Evolutionary conservation across 1,140 invertebrate species (phyloP).

Genomic region (Gonatopus flavifemur): DNA sequence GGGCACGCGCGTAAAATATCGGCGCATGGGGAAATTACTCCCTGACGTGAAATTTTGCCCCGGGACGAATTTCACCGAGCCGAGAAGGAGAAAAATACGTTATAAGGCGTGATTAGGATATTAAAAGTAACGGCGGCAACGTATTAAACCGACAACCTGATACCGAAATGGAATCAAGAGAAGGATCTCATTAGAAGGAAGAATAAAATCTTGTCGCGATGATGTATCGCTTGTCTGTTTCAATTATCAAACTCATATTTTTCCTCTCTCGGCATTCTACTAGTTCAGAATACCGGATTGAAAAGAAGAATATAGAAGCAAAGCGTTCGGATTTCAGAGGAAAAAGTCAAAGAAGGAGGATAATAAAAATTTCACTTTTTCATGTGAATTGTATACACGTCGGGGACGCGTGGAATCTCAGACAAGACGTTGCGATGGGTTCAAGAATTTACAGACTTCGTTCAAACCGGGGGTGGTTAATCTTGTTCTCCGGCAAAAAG

Average conservation of each 20-base stretch:
- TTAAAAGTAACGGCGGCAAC: constrained; percentile 22
- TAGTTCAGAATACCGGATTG: too few relatives aligned
- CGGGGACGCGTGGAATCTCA: too few relatives aligned
- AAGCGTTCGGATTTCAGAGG: too few relatives aligned
- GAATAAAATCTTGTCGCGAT: background rate
- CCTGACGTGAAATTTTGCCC: constrained; percentile 45
- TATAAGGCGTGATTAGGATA: constrained; percentile 43
- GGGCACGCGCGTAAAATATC: constrained; percentile 51
- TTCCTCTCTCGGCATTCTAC: background rate
- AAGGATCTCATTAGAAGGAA: background rate
- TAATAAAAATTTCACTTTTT: too few relatives aligned
- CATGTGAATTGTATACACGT: too few relatives aligned
- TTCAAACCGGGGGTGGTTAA: too few relatives aligned
- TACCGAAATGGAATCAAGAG: background rate
- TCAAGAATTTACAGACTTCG: too few relatives aligned
- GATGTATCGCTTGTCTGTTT: background rate
- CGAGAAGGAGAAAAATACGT: constrained; percentile 30
- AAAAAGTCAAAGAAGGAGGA: too few relatives aligned
- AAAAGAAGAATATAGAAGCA: too few relatives aligned
- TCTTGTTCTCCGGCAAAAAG: too few relatives aligned
- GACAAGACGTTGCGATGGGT: too few relatives aligned
- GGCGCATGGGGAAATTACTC: constrained; percentile 46
- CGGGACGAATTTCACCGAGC: constrained; percentile 21
- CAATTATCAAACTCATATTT: background rate
- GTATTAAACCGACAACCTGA: constrained; percentile 24